A percentile compares a stretch with the other conserved stretches of the same genome.
These are phyloP conservation scores for Cranoglanis bouderius DNA, from an alignment of 2,113 vertebrate species.

Conservation along the genomic window DNA sequence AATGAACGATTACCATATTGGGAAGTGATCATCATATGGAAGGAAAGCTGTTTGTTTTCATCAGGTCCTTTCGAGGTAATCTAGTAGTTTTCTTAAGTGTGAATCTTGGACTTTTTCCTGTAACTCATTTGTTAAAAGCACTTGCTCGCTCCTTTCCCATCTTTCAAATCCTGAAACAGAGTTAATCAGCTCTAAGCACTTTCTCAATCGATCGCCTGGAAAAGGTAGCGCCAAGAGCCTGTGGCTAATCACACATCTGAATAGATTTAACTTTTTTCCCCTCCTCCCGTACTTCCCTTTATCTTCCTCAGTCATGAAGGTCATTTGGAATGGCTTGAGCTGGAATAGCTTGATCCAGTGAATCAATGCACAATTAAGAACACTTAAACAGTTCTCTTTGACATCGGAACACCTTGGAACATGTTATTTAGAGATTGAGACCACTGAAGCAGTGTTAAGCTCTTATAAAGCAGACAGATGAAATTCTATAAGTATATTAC, in stretches of 20 bases:
- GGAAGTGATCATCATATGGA: not conserved
- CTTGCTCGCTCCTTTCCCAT: constrained; percentile 20
- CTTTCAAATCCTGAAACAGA: constrained; percentile 42
- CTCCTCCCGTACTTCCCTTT: not conserved
- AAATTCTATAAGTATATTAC: not conserved
- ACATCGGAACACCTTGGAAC: constrained; percentile 10
- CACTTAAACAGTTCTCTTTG: constrained; percentile 45
- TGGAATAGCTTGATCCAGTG: constrained; percentile 28
- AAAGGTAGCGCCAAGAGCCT: constrained; percentile 24
- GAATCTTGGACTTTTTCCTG: constrained; percentile 4
- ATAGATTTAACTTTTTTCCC: constrained; percentile 10
- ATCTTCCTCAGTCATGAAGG: constrained; percentile 46
- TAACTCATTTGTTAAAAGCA: constrained; percentile 5
- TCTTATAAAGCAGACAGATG: not conserved
- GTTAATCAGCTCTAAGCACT: constrained; percentile 46
- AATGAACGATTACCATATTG: constrained; percentile 5
- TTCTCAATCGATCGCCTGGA: constrained; percentile 50
- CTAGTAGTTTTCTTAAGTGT: not conserved
- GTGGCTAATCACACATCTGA: constrained; percentile 40
- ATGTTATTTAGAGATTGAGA: constrained; percentile 12
- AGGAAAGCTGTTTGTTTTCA: not conserved
- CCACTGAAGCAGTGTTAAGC: not conserved
- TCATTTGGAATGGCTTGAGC: constrained; percentile 46
- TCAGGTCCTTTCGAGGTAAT: not conserved
- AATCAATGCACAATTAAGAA: constrained; percentile 56